Conservation (phyloP, 2,797 vertebrate species). For the Takifugu ocellatus region DNA sequence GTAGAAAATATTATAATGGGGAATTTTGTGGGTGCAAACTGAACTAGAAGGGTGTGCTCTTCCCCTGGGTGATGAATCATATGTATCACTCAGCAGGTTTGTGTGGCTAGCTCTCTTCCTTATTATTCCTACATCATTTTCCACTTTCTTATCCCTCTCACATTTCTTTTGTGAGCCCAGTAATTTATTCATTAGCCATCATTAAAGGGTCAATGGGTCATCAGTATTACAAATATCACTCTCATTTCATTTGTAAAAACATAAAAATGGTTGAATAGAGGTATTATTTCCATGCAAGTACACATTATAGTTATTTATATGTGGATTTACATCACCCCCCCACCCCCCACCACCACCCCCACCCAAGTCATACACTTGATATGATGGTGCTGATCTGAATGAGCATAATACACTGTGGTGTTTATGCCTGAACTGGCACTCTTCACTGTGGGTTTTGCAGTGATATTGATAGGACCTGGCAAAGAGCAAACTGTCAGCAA, state of each 20-base stretch:
- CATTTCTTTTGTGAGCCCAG: not conserved
- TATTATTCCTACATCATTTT: slow-evolving; percentile 35
- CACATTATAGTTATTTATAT: slow-evolving; percentile 9
- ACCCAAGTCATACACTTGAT: slow-evolving; percentile 16
- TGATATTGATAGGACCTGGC: slow-evolving; percentile 13
- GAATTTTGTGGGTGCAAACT: slow-evolving; percentile 17
- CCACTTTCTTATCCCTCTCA: slow-evolving; percentile 17
- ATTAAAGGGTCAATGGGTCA: slow-evolving; percentile 1
- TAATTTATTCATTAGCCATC: slow-evolving; percentile 5
- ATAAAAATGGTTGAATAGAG: slow-evolving; percentile 21
- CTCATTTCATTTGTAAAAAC: slow-evolving; percentile 21
- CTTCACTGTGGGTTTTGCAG: slow-evolving; percentile 13
- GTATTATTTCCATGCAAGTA: slow-evolving; percentile 11
- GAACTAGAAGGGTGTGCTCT: slow-evolving; percentile 31
- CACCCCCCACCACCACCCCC: too few relatives aligned
- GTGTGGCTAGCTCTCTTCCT: slow-evolving; percentile 38
- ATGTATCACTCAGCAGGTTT: slow-evolving; percentile 50
- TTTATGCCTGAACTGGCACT: slow-evolving; percentile 18
- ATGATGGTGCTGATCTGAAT: slow-evolving; percentile 9
- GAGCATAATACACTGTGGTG: slow-evolving; percentile 17
- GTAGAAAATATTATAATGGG: slow-evolving; percentile 59
- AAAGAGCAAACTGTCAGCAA: slow-evolving; percentile 25
- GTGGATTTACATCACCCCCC: slow-evolving; percentile 13
- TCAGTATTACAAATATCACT: slow-evolving; percentile 19
- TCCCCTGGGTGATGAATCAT: slow-evolving; percentile 44